Conservation (phyloP, 2,797 vertebrate genomes). For the Acanthurus tractus region DNA sequence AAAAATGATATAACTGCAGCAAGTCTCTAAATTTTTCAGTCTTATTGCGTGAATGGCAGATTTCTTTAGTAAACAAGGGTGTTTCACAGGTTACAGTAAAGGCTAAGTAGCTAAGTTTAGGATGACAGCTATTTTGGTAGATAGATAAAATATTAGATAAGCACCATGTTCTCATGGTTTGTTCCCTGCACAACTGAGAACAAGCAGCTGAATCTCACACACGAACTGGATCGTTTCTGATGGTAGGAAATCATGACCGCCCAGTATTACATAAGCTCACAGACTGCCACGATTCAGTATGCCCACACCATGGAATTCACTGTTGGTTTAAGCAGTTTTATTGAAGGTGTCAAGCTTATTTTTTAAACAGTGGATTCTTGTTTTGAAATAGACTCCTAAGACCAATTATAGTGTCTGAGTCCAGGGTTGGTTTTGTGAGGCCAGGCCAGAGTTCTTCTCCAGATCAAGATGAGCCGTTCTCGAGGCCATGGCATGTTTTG, state of each 20-base stretch:
- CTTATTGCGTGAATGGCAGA: background rate
- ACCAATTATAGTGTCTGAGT: slow-evolving; percentile 65
- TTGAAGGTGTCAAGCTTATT: slow-evolving; percentile 63
- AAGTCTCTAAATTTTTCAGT: background rate
- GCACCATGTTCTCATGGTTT: slow-evolving; percentile 3
- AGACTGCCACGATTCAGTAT: slow-evolving; percentile 59
- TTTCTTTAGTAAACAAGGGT: background rate
- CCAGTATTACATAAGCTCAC: slow-evolving; percentile 53
- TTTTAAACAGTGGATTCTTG: slow-evolving; percentile 50
- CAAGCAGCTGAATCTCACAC: slow-evolving; percentile 12
- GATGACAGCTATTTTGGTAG: background rate
- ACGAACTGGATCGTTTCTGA: slow-evolving; percentile 25
- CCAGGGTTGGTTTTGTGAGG: slow-evolving; percentile 25
- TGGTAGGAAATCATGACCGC: slow-evolving; percentile 28
- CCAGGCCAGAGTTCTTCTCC: slow-evolving; percentile 33
- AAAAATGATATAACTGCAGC: background rate
- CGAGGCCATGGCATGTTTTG: slow-evolving; percentile 32
- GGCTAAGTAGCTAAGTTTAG: background rate
- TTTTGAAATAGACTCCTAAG: slow-evolving; percentile 54
- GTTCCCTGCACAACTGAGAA: slow-evolving; percentile 1
- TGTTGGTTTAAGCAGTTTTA: slow-evolving; percentile 47
- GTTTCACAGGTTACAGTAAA: background rate
- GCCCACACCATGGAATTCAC: slow-evolving; percentile 53
- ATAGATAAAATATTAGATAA: background rate
- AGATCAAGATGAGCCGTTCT: slow-evolving; percentile 32